These are phyloP conservation scores for Lysiphlebus fabarum DNA, from an alignment of 1,140 invertebrate species.

Conservation along the genomic window DNA sequence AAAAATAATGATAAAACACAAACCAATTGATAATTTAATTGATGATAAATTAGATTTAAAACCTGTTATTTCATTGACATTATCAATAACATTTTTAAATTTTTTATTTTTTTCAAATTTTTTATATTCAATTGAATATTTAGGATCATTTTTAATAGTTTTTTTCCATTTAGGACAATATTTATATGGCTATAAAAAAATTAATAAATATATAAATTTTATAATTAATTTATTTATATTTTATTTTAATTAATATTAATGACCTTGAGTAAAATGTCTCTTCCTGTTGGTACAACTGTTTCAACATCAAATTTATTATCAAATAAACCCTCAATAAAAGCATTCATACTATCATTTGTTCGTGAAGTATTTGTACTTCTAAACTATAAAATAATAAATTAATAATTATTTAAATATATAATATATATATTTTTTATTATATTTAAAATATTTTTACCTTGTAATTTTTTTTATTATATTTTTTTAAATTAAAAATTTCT, in stretches of 20 bases:
- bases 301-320: slow-evolving; percentile 31
- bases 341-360: slow-evolving; percentile 38
- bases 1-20: too few relatives aligned
- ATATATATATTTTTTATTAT: background rate
- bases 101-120: slow-evolving; percentile 46
- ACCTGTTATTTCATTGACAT: slow-evolving; percentile 50
- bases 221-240: background rate
- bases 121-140: slow-evolving; percentile 37
- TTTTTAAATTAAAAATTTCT: slow-evolving; percentile 36
- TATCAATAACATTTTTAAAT: slow-evolving; percentile 45
- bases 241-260: slow-evolving; percentile 15
- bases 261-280: slow-evolving; percentile 43
- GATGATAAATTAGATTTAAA: slow-evolving; percentile 38
- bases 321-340: slow-evolving; percentile 49
- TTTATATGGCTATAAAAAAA: slow-evolving; percentile 34
- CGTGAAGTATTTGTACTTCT: slow-evolving; percentile 38
- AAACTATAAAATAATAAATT: slow-evolving; percentile 37
- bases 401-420: slow-evolving; percentile 3
- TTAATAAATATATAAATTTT: background rate
- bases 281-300: slow-evolving; percentile 19
- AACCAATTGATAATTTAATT: slow-evolving; percentile 12
- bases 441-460: slow-evolving; percentile 27
- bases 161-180: slow-evolving; percentile 39
- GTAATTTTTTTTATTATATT: slow-evolving; percentile 30
- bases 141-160: slow-evolving; percentile 38